phyloP scores from a whole-genome alignment of 2,888 invertebrate species.

The Hypselothyrea guttata region DNA sequence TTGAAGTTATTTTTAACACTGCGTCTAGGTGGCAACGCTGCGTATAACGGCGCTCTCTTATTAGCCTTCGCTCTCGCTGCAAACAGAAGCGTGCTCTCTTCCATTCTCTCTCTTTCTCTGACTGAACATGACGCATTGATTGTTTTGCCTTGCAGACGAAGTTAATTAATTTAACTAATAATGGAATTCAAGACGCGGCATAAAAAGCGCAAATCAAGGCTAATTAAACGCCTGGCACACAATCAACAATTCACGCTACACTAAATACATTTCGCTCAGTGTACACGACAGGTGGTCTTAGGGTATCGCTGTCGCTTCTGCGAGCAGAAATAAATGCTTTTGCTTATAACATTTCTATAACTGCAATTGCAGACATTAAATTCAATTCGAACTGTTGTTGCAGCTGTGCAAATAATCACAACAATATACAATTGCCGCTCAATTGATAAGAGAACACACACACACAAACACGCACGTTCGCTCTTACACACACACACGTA shows the following conservation, averaged over 20 bases:
- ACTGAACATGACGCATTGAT: conserved; percentile 38
- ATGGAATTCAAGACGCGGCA: conserved; percentile 12
- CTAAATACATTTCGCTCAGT: conserved; percentile 38
- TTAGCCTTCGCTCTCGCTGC: conserved; percentile 12
- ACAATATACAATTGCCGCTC: conserved; percentile 61
- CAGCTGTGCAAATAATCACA: conserved; percentile 33
- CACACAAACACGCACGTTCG: conserved; percentile 27
- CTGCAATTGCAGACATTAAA: conserved; percentile 3
- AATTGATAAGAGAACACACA: conserved; percentile 51
- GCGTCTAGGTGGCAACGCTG: conserved; percentile 36
- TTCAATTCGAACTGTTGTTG: conserved; percentile 9
- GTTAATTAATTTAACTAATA: conserved; percentile 46
- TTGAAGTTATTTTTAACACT: not conserved
- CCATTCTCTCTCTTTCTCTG: conserved; percentile 13
- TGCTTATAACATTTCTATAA: conserved; percentile 17
- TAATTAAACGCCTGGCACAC: conserved; percentile 25
- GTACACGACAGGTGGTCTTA: conserved; percentile 68
- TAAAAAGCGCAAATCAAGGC: conserved; percentile 27
- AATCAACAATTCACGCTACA: conserved; percentile 47
- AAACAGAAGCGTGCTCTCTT: conserved; percentile 8
- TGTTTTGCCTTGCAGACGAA: conserved; percentile 43
- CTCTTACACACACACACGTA: conserved; percentile 19
- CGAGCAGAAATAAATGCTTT: conserved; percentile 31
- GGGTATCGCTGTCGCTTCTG: conserved; percentile 1
- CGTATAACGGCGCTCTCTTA: conserved; percentile 27